Base-by-base conservation (phyloP, 2,113 vertebrate species). In the Etheostoma spectabile region DNA sequence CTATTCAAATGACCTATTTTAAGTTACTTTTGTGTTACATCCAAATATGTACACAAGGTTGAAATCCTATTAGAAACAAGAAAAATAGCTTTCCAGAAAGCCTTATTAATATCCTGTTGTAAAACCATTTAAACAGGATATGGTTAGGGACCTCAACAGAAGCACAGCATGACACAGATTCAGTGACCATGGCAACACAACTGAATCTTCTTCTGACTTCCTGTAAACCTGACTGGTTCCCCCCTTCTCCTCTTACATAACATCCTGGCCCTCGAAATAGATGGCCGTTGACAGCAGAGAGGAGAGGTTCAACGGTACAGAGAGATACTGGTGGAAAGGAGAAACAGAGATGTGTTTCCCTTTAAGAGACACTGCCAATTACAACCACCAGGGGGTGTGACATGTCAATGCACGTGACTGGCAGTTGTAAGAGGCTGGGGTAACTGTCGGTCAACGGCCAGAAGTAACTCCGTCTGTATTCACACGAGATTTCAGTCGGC, bases 401-500 rank as follows among this genome's bases (percentile, higher is more conserved):
- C 1, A 35, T 1, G 57, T 14, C 8, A 22, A 57, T 0, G 6
- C 45, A 79, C 48, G 33, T 65, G 30, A 68, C 73, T 6, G 35
- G 48, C 30, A 42, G 56, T 74, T 30, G 35, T 21, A 3, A 46
- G 33, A 35, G 76, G 14, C 15, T 1, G 69, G 75, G 93, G 92
- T 95, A 59, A 95, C 93, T 93, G 60, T 72, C 46, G 92, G 93
- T 90, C 93, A 94, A 84, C 80, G 83, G 64, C 88, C 91, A 73
- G 74, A 13, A 86, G 89, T 92, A 87, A 89, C 88, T 85, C 81
- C 0, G 45, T 73, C 75, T 48, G 79, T 33, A 33, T 51, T 70
- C 66, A 64, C 62, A 84, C 49, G 73, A 42, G 82, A 52, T 85
- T 66, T 81, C 51, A 75, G 70, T 69, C 72, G 15, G 24, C 21